A percentile compares a stretch with the other conserved stretches of the same genome.
phyloP scores from a whole-genome alignment of 2,888 invertebrate species.

The Microplitis manilae region DNA sequence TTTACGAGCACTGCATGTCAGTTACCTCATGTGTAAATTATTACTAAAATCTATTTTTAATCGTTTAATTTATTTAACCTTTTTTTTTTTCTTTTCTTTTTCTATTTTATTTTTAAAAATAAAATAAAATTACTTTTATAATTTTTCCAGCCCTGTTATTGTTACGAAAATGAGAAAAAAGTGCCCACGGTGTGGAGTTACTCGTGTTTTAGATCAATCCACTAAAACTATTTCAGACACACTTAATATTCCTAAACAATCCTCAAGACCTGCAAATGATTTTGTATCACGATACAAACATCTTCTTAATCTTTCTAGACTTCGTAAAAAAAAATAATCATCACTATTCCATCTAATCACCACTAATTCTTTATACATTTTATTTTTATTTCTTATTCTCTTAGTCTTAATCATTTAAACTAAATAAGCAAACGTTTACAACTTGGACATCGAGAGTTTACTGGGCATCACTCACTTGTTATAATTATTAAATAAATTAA shows the following conservation, averaged over 20 bases:
- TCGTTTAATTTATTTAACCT: constrained; percentile 9
- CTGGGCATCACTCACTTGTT: too few relatives aligned
- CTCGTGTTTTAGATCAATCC: constrained; percentile 35
- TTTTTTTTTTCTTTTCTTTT: constrained; percentile 12
- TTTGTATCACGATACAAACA: constrained; percentile 45
- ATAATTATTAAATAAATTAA: too few relatives aligned
- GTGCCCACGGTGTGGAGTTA: constrained; percentile 58
- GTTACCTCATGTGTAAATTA: constrained; percentile 26
- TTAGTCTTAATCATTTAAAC: too few relatives aligned
- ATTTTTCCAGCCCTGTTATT: constrained; percentile 41
- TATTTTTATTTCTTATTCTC: too few relatives aligned
- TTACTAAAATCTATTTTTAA: constrained; percentile 26
- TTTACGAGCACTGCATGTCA: constrained; percentile 1
- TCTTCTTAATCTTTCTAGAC: constrained; percentile 8
- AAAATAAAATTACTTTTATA: constrained; percentile 26
- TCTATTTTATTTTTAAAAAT: background rate
- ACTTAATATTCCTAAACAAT: constrained; percentile 46
- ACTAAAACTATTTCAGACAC: constrained; percentile 39
- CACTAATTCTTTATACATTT: too few relatives aligned
- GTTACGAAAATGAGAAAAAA: constrained; percentile 45
- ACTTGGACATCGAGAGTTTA: too few relatives aligned
- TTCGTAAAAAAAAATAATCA: background rate
- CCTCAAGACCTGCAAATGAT: constrained; percentile 46
- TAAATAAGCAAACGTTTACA: too few relatives aligned
- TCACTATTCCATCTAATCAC: background rate